Base-by-base conservation (phyloP, 92 coral and sea anemone genomes). In the Palythoa grandiflora region DNA sequence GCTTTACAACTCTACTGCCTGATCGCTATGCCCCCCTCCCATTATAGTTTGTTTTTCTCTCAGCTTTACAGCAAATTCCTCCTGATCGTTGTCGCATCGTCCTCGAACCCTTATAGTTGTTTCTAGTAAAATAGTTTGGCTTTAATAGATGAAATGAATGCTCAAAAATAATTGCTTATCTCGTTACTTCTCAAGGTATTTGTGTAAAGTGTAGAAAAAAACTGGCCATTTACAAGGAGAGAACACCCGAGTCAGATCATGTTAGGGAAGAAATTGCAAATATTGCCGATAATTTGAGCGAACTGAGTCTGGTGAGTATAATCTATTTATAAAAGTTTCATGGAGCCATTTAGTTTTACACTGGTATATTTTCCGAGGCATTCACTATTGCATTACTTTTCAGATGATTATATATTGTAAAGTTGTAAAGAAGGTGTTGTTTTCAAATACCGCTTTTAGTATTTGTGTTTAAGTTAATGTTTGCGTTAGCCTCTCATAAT, bases 221-320 rank as follows among this genome's bases (percentile, higher is more conserved):
- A 71, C 75, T 71, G 75, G 75, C 75, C 75, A 9, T 71, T 71
- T 71, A 71, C 48, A 71, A 71, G 6, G 75, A 71, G 75, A 71
- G 75, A 71, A 71, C 75, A 71, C 75, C 47, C 50, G 75, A 71
- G 1, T 71, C 75, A 28, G 75, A 7, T 71, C 1, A 2, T 14
- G 47, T 71, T 28, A 71, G 75, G 75, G 75, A 71, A 71, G 75
- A 71, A 71, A 71, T 71, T 1, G 75, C 75, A 71, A 71, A 71
- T 2, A 36, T 71, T 50, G 75, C 75, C 6, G 75, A 71, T 71
- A 71, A 4, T 28, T 71, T 71, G 9, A 9, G 75, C 47, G 75
- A 71, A 71, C 47, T 71, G 75, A 71, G 75, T 71, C 75, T 71
- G 75, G 75, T 71, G 75, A 71, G 75, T 71, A 71, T 71, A 0